A percentile compares a stretch with the other conserved stretches of the same genome.
Evolutionary conservation across 2,888 invertebrate species (phyloP).

Genomic region (Liopterus haemorrhoidalis): DNA sequence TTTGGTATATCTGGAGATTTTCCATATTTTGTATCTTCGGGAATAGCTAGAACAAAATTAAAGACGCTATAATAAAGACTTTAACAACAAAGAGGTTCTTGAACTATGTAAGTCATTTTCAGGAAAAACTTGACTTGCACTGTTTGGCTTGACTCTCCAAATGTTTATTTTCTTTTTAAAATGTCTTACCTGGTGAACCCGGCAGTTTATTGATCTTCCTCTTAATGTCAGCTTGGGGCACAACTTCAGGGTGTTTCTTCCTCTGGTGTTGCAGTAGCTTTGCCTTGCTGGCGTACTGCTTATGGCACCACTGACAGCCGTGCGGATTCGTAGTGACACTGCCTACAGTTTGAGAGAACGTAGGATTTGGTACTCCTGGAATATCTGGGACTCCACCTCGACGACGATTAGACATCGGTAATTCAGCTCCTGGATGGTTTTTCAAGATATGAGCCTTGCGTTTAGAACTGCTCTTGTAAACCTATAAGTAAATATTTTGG

Average conservation of each 20-base stretch:
- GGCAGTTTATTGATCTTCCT: slow-evolving; percentile 5
- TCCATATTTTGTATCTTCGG: slow-evolving; percentile 17
- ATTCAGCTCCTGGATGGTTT: slow-evolving; percentile 73
- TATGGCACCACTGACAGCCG: slow-evolving; percentile 73
- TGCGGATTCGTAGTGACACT: slow-evolving; percentile 66
- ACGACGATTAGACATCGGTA: slow-evolving; percentile 51
- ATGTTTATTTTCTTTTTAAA: too few species aligned
- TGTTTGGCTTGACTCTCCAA: too few species aligned
- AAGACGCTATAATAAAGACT: too few species aligned
- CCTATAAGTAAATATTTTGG: slow-evolving; percentile 6
- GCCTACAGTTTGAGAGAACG: slow-evolving; percentile 65
- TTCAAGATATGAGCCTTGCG: slow-evolving; percentile 74
- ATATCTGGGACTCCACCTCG: slow-evolving; percentile 38
- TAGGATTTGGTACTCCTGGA: slow-evolving; percentile 53
- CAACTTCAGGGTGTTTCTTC: slow-evolving; percentile 53
- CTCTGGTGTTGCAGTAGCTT: slow-evolving; percentile 66
- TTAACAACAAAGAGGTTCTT: too few species aligned
- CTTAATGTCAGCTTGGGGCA: slow-evolving; percentile 34
- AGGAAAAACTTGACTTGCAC: too few species aligned
- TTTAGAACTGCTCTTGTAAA: slow-evolving; percentile 80
- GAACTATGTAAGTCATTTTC: too few species aligned
- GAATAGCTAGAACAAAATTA: slow-evolving; percentile 10
- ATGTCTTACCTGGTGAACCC: slow-evolving; percentile 13
- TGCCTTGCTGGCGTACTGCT: slow-evolving; percentile 78
- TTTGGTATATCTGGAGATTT: slow-evolving; percentile 20